Evolutionary conservation across 1,140 invertebrate genomes (phyloP), one percentile per base, ranked within the genome.

Genomic region (Saccostrea glomerata): DNA sequence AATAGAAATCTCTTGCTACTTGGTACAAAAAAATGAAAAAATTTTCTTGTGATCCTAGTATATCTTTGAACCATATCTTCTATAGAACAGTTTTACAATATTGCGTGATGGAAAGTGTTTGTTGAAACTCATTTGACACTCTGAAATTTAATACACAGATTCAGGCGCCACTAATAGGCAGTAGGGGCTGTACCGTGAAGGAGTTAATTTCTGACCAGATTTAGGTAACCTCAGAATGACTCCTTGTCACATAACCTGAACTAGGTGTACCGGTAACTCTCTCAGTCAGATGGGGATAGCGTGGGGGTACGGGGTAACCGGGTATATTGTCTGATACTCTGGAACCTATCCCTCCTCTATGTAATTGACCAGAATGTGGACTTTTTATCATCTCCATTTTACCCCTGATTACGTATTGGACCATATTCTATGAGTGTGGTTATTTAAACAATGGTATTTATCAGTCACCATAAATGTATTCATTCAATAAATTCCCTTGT

Each of bases 51-150:
- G 60, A 77, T 77, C 70, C 25, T 77, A 63, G n/a, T 63, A 4
- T 77, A 25, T 77, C 70, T 15, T 30, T 36, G 23, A 77, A 15
- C 70, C 70, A 77, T 77, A 23, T 25, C 36, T 15, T 30, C 23
- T 40, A 0, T 77, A 25, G 23, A 66, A 77, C 25, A 77, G 30
- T 77, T 77, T 25, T 25, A 77, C 70, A 77, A 36, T 77, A 36
- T 77, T 77, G 70, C 70, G 70, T 77, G 70, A 77, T 25, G 70
- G 25, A 36, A 77, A 77, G 70, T 36, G 30, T 77, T 77, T 77
- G 70, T 77, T 36, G 70, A 77, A 77, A 77, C 70, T 77, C 25
- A 30, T 77, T 77, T 77, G 58, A 77, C 70, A 77, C 70, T 77
- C 23, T 15, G 70, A 30, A 77, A 77, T 77, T 15, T 77, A 77